Conservation (phyloP, 2,888 invertebrate species). For the Cacoxenus indagator region DNA sequence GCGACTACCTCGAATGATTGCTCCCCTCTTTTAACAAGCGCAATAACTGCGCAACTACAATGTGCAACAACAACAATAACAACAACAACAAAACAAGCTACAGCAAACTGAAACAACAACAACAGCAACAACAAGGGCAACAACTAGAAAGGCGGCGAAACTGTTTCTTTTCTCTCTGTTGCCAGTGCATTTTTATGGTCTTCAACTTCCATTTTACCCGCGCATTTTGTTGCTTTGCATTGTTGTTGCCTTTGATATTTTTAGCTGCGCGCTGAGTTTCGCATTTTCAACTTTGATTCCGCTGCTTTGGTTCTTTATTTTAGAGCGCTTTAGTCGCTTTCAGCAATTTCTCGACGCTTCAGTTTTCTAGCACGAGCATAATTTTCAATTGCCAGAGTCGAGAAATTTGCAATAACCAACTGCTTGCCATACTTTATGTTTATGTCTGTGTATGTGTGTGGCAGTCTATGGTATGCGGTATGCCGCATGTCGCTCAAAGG, state of each 20-base stretch:
- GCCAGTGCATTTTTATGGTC: conserved; percentile 40
- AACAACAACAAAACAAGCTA: conserved; percentile 38
- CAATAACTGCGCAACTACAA: conserved; percentile 51
- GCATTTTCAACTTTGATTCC: background rate
- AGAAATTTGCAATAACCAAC: no score
- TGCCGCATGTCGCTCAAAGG: background rate
- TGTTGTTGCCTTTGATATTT: conserved; percentile 39
- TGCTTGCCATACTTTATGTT: no score
- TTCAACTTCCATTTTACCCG: conserved; percentile 42
- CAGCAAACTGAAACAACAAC: background rate
- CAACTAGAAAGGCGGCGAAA: background rate
- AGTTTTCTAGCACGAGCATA: no score
- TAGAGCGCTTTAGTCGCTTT: background rate
- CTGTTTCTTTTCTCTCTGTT: background rate
- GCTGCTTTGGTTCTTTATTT: background rate
- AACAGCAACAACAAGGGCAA: background rate
- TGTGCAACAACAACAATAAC: background rate
- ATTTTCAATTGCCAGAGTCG: no score
- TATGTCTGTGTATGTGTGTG: background rate
- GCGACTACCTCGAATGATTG: conserved; percentile 5
- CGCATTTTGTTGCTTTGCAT: background rate
- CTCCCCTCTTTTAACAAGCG: conserved; percentile 48
- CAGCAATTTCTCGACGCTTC: background rate
- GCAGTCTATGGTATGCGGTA: background rate
- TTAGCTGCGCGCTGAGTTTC: conserved; percentile 36